Conservation (phyloP, 2,797 vertebrate genomes). For the Acanthornis magna region DNA sequence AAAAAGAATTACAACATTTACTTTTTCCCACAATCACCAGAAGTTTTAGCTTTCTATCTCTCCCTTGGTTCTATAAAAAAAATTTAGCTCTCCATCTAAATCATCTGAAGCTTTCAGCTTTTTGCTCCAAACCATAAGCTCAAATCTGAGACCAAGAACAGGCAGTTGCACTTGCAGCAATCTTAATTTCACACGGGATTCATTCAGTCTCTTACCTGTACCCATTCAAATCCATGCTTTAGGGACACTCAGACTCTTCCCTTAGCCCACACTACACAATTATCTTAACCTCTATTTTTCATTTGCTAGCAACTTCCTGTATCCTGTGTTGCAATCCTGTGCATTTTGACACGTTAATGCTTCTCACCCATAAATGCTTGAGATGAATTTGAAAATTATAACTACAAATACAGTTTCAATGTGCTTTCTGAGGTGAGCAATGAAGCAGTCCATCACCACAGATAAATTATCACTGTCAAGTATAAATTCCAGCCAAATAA, state of each 20-base stretch:
- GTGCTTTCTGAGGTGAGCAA: not conserved
- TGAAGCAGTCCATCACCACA: not conserved
- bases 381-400: not conserved
- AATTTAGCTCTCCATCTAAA: not conserved
- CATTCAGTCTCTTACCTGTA: not conserved
- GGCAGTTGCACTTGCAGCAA: not conserved
- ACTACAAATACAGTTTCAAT: not conserved
- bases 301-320: not conserved
- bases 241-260: not conserved
- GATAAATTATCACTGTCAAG: not conserved
- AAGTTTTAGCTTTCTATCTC: not conserved
- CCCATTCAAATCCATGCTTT: not conserved
- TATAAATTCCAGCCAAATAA: not conserved
- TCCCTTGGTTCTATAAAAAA: not conserved
- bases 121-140: not conserved
- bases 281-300: not conserved
- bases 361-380: not conserved
- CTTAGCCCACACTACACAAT: not conserved
- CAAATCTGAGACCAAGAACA: not conserved
- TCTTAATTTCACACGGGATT: not conserved
- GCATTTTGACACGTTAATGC: not conserved
- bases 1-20: not conserved
- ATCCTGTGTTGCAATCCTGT: not conserved
- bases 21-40: not conserved
- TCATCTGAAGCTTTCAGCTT: not conserved